Evolutionary conservation across 2,113 vertebrate species (phyloP), one percentile per base, ranked within the genome.

Genomic region (Perccottus glenii): DNA sequence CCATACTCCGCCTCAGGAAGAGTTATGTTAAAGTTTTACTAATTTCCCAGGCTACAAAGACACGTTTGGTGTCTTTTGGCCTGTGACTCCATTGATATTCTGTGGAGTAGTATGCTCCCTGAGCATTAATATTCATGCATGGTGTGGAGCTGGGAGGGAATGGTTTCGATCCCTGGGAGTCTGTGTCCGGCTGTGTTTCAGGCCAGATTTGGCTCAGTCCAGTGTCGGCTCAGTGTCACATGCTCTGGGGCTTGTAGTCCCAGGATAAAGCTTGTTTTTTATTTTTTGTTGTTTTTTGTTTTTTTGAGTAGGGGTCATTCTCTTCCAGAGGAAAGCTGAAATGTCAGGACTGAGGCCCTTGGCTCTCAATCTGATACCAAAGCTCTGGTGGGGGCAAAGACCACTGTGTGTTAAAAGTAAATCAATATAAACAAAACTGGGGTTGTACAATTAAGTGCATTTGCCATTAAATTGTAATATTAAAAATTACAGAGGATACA

Each of bases 51-150:
- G 10, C 19, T 82, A 70, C 40, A 55, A 49, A 40, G 55, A 50
- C 42, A 67, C 42, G 50, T 60, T 75, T 62, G 60, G 48, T 62
- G 66, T 19, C 60, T n/a, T 60, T 68, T 15, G 32, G 63, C 70
- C 50, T 58, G 62, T 67, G 60, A 57, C 63, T 60, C 5, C 11
- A 80, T 89, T 88, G 64, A 73, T 80, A 85, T 90, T 90, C 86
- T 67, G 63, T 43, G 15, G 70, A 77, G 82, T 60, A 40, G 52
- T 63, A 10, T 47, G 62, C 71, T 78, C 69, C 16, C 67, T 46
- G 48, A 0, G 11, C 73, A 90, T 90, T 70, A 84, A 89, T 89
- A 90, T 89, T 81, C 84, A 89, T 88, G 77, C 76, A 72, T 59
- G n/a, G 55, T 85, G 69, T 62, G 75, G 71, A 77, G 81, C 49